phyloP scores from a whole-genome alignment of 2,888 invertebrate species.

The Aleiodes alternator region DNA sequence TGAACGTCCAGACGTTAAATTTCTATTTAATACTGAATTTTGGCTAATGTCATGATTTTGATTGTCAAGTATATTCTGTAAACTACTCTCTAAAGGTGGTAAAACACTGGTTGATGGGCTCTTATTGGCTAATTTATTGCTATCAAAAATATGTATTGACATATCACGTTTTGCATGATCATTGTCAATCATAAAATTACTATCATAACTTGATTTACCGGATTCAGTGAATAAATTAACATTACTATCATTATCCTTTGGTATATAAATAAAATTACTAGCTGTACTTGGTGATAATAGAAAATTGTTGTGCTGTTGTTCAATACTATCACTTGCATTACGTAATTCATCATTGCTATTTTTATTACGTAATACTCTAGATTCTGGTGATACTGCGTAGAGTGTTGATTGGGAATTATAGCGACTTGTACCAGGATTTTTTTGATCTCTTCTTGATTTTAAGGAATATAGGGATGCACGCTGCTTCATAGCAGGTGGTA shows the following conservation, averaged over 20 bases:
- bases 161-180: slow-evolving; percentile 14
- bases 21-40: slow-evolving; percentile 3
- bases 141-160: slow-evolving; percentile 12
- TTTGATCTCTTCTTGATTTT: slow-evolving; percentile 58
- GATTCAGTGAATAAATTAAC: slow-evolving; percentile 64
- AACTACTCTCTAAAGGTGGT: slow-evolving; percentile 61
- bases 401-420: slow-evolving; percentile 64
- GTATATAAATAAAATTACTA: slow-evolving; percentile 67
- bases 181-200: slow-evolving; percentile 32
- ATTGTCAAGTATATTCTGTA: slow-evolving; percentile 63
- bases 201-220: slow-evolving; percentile 59
- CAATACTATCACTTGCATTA: slow-evolving; percentile 53
- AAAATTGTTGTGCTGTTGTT: slow-evolving; percentile 60
- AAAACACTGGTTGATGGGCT: slow-evolving; percentile 42
- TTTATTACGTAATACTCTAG: slow-evolving; percentile 57
- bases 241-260: slow-evolving; percentile 62
- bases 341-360: slow-evolving; percentile 51
- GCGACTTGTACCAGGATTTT: slow-evolving; percentile 58
- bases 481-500: slow-evolving; percentile 61
- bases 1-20: slow-evolving; percentile 8
- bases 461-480: slow-evolving; percentile 64
- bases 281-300: slow-evolving; percentile 63
- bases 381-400: slow-evolving; percentile 61
- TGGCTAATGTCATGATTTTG: slow-evolving; percentile 44
- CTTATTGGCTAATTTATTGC: background rate